Evolutionary conservation across 2,113 vertebrate genomes (phyloP).

Genomic region (Malurus alboscapulatus): DNA sequence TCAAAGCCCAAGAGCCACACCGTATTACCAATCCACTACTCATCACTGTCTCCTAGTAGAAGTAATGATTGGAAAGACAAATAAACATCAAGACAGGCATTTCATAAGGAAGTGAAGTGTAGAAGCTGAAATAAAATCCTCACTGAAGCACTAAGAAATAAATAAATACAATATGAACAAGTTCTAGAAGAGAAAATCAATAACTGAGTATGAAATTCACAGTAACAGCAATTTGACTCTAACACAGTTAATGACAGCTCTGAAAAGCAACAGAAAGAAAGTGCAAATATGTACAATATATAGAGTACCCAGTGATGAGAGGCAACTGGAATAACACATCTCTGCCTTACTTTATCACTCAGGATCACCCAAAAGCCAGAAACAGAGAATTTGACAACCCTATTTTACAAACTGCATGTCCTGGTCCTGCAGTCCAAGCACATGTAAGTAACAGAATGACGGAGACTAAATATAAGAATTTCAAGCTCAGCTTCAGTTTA

Average conservation of each 20-base stretch:
- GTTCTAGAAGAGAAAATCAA: background rate
- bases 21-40: background rate
- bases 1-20: background rate
- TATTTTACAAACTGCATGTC: background rate
- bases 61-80: slow-evolving; percentile 38
- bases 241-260: background rate
- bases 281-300: background rate
- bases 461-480: background rate
- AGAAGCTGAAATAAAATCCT: background rate
- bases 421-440: background rate
- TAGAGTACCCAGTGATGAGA: background rate
- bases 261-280: background rate
- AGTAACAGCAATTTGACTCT: background rate
- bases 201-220: slow-evolving; percentile 15
- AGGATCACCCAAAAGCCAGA: background rate
- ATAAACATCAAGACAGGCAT: slow-evolving; percentile 14
- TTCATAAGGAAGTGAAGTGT: background rate
- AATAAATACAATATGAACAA: background rate
- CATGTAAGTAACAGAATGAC: background rate
- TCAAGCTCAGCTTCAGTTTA: background rate
- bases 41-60: background rate
- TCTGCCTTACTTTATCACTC: background rate
- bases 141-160: background rate
- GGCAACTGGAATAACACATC: background rate
- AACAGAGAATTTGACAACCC: background rate